These are phyloP conservation scores for Ypsolopha sequella DNA, from an alignment of 2,888 invertebrate species.

Conservation along the genomic window DNA sequence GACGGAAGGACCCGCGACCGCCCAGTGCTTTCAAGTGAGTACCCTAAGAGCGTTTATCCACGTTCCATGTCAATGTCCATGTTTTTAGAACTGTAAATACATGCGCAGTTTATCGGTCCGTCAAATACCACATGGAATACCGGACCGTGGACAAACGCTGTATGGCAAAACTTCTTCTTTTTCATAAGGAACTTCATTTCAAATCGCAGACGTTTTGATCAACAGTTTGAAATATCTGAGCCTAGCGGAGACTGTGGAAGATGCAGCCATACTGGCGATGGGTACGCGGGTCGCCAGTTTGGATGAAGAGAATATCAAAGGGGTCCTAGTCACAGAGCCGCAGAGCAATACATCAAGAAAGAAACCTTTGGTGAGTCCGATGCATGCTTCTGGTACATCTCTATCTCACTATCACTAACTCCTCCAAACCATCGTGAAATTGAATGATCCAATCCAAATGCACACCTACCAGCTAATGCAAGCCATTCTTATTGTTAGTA, in stretches of 20 bases:
- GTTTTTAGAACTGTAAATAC: too few relatives aligned
- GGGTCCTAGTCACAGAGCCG: conserved; percentile 24
- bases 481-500: too few relatives aligned
- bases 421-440: too few relatives aligned
- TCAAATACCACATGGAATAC: too few relatives aligned
- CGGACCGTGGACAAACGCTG: too few relatives aligned
- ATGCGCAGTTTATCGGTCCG: too few relatives aligned
- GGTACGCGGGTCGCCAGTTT: conserved; percentile 23
- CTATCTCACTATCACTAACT: too few relatives aligned
- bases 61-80: too few relatives aligned
- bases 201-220: background rate
- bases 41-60: too few relatives aligned
- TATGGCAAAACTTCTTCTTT: background rate
- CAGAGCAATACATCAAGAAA: conserved; percentile 25
- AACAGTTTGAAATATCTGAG: conserved; percentile 75
- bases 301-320: conserved; percentile 30
- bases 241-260: conserved; percentile 48
- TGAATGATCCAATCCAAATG: too few relatives aligned
- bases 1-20: conserved; percentile 64
- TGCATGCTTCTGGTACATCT: too few relatives aligned
- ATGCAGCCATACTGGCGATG: conserved; percentile 18
- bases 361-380: conserved; percentile 24
- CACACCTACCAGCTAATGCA: too few relatives aligned
- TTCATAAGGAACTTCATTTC: background rate
- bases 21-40: conserved; percentile 83